Conservation (phyloP, 1,140 invertebrate species). For the Pseudomyrmex pallidus region DNA sequence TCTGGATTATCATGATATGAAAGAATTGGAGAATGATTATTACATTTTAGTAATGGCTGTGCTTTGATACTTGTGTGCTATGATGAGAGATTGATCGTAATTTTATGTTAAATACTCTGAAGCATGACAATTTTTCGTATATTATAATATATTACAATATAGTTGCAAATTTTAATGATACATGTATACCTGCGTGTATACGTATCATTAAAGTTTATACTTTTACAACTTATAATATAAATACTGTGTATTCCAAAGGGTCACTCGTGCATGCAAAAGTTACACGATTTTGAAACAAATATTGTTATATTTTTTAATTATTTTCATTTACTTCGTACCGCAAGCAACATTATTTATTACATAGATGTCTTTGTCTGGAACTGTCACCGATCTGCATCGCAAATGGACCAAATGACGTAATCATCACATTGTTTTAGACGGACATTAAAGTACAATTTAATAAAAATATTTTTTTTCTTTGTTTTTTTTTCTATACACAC, state of each 20-base stretch:
- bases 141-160: conserved; percentile 7
- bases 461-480: conserved; percentile 1
- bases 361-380: conserved; percentile 1
- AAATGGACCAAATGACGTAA: conserved; percentile 64
- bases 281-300: no score
- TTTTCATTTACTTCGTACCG: no score
- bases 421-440: conserved; percentile 17
- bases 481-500: conserved; percentile 20
- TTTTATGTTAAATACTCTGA: conserved; percentile 12
- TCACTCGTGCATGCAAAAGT: no score
- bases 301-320: no score
- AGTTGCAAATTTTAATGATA: not conserved
- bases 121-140: conserved; percentile 48
- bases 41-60: conserved; percentile 50
- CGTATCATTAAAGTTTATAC: conserved; percentile 8
- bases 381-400: conserved; percentile 8
- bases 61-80: conserved; percentile 28
- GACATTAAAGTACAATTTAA: not conserved
- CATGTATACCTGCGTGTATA: not conserved
- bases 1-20: not conserved
- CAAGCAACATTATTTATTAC: not conserved
- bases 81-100: conserved; percentile 22
- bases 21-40: not conserved
- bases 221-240: not conserved
- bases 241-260: no score